These are phyloP conservation scores for Glaucomys volans DNA, from an alignment of 2,113 vertebrate species.

Conservation along the genomic window DNA sequence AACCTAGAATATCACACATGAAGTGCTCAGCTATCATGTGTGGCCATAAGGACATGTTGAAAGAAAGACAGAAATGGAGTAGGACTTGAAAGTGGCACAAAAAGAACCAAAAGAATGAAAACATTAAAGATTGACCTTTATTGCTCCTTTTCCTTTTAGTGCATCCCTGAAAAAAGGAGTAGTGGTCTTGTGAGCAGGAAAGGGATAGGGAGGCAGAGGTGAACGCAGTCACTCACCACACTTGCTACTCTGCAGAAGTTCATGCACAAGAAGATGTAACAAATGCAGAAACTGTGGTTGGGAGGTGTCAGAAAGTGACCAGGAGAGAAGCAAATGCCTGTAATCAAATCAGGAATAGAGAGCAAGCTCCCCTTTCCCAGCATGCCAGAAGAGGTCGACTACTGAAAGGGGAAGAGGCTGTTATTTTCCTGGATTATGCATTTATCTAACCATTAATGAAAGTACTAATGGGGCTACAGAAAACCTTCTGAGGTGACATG, in stretches of 20 bases:
- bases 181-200: accelerated
- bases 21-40: neutral
- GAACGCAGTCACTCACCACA: neutral
- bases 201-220: neutral
- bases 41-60: neutral
- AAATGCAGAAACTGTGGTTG: neutral
- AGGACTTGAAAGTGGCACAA: neutral
- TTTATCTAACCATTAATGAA: constrained; percentile 19
- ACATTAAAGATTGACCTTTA: neutral
- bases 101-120: neutral
- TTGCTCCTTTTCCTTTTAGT: neutral
- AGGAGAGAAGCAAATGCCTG: neutral
- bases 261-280: neutral
- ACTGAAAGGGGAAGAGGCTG: neutral
- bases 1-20: neutral
- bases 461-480: neutral
- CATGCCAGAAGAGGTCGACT: neutral
- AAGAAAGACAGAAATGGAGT: neutral
- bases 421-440: neutral
- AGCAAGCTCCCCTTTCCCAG: neutral
- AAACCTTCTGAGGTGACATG: neutral
- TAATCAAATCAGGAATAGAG: neutral
- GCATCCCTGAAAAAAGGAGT: neutral
- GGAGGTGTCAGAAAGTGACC: neutral
- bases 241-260: neutral